A percentile compares a stretch with the other conserved stretches of the same genome.
Evolutionary conservation across 2,113 vertebrate genomes (phyloP).

Genomic region (Odontophorus gujanensis): DNA sequence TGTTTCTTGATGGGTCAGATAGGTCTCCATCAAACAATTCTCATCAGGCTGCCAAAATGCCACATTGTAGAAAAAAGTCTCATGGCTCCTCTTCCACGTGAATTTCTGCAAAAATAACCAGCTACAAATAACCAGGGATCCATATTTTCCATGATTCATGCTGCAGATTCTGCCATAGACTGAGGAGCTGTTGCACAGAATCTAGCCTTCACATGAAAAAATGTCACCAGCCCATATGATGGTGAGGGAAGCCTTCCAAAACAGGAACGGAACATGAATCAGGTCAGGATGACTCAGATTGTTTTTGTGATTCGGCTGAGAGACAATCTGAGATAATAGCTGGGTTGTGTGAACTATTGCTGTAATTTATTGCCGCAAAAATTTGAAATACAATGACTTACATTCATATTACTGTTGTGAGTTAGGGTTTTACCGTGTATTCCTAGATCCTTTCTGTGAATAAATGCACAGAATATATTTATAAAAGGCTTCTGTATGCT

Average conservation of each 20-base stretch:
- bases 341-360: constrained; percentile 47
- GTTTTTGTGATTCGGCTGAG: constrained; percentile 60
- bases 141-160: constrained; percentile 63
- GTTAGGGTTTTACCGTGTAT: neutral
- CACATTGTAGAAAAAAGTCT: neutral
- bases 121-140: constrained; percentile 11
- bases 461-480: neutral
- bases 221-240: neutral
- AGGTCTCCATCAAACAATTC: neutral
- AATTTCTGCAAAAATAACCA: constrained; percentile 9
- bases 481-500: neutral
- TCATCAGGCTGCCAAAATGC: neutral
- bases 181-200: neutral
- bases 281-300: constrained; percentile 51
- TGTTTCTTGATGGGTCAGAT: neutral
- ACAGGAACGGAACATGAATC: constrained; percentile 64
- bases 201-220: constrained; percentile 1
- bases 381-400: constrained; percentile 31
- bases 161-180: constrained; percentile 7
- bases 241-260: constrained; percentile 42
- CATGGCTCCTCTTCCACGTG: neutral
- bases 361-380: constrained; percentile 52
- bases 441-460: neutral
- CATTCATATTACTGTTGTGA: neutral
- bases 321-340: constrained; percentile 67